phyloP scores from a whole-genome alignment of 2,113 vertebrate species.

The Barnardius zonarius region DNA sequence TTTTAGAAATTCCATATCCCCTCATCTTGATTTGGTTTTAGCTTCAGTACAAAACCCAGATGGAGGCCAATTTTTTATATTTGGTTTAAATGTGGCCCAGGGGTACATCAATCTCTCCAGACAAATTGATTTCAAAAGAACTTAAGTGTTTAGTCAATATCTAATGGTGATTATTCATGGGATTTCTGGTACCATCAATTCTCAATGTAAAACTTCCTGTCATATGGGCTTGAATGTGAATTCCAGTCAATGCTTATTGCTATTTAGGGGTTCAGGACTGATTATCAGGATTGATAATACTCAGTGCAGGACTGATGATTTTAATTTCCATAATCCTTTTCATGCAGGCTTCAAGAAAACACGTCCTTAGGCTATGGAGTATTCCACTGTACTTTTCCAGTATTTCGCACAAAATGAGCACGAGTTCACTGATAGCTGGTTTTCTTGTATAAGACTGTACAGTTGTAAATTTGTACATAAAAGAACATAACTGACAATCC shows the following conservation, averaged over 20 bases:
- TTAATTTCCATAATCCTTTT: neutral
- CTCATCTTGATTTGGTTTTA: neutral
- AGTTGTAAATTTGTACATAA: neutral
- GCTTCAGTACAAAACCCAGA: neutral
- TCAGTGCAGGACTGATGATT: neutral
- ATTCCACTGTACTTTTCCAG: neutral
- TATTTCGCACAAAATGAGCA: neutral
- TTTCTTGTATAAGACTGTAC: neutral
- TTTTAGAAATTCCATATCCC: neutral
- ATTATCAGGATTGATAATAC: neutral
- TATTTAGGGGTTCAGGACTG: neutral
- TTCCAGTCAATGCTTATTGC: neutral
- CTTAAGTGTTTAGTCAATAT: conserved; percentile 25
- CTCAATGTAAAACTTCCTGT: neutral
- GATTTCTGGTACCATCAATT: neutral
- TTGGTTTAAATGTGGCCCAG: neutral
- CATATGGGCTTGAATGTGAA: neutral
- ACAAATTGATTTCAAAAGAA: conserved; percentile 28
- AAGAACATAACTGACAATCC: neutral
- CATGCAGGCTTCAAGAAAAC: neutral
- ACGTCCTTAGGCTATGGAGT: neutral
- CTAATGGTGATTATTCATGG: conserved; percentile 1
- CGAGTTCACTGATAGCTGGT: neutral
- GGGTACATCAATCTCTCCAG: neutral
- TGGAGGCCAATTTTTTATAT: neutral